Percentiles rank a stretch among this genome's conserved stretches.
Evolutionary conservation across 2,113 vertebrate species (phyloP).

Genomic region (Chiloscyllium plagiosum): DNA sequence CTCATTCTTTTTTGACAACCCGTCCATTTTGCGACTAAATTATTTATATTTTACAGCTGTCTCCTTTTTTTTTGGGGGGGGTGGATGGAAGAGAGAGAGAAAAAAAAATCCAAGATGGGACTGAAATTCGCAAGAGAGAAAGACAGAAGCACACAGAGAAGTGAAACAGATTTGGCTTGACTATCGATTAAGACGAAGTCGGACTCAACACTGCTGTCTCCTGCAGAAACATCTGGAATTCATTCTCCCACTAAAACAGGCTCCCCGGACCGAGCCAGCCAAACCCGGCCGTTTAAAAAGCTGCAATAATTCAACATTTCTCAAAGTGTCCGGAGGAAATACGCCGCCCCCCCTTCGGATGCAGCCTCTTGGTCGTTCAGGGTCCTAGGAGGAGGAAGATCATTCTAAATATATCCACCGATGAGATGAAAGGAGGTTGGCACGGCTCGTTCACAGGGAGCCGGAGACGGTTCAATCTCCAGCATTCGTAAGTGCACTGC

Average conservation of each 20-base stretch:
- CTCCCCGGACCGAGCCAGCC: neutral
- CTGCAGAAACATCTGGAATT: neutral
- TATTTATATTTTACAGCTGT: neutral
- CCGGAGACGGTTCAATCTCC: neutral
- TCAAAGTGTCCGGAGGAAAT: neutral
- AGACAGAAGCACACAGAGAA: neutral
- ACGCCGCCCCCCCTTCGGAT: neutral
- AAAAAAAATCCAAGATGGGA: neutral
- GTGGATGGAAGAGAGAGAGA: too few species aligned
- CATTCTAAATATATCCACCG: neutral
- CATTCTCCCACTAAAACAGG: neutral
- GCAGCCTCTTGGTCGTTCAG: neutral
- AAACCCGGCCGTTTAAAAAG: neutral
- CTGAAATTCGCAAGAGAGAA: neutral
- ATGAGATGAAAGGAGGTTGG: neutral
- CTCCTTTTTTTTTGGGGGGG: neutral
- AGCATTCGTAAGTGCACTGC: neutral
- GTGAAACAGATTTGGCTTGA: neutral
- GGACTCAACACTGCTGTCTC: neutral
- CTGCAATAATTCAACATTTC: neutral
- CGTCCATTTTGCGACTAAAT: slow-evolving; percentile 52
- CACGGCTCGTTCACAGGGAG: neutral
- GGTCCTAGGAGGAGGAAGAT: neutral
- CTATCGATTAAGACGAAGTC: neutral
- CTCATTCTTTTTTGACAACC: slow-evolving; percentile 49